Conservation (phyloP, 2,888 invertebrate species). For the Drosophila anomalata region DNA sequence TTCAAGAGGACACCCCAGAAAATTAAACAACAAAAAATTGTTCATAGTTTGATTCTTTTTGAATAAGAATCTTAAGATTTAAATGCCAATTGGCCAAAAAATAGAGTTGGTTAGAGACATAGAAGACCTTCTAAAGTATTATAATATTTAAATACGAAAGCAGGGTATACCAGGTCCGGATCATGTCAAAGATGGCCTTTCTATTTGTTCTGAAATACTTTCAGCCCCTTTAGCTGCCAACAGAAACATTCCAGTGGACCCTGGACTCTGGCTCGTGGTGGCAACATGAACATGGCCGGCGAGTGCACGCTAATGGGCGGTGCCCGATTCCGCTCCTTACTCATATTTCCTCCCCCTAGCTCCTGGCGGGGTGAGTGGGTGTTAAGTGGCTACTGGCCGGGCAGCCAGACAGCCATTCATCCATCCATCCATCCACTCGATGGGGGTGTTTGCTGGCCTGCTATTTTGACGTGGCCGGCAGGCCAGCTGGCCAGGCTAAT, state of each 20-base stretch:
- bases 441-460: slow-evolving; percentile 35
- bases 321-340: slow-evolving; percentile 19
- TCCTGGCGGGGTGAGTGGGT: slow-evolving; percentile 46
- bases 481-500: slow-evolving; percentile 47
- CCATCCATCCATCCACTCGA: slow-evolving; percentile 22
- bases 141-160: too few relatives aligned
- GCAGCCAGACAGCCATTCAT: slow-evolving; percentile 24
- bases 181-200: background rate
- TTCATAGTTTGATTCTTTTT: too few relatives aligned
- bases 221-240: slow-evolving; percentile 38
- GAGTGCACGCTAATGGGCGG: slow-evolving; percentile 71
- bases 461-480: slow-evolving; percentile 45
- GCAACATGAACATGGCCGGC: slow-evolving; percentile 61
- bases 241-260: slow-evolving; percentile 43
- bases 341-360: slow-evolving; percentile 9
- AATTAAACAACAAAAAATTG: too few relatives aligned
- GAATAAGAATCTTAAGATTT: too few relatives aligned
- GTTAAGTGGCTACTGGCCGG: slow-evolving; percentile 58
- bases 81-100: too few relatives aligned
- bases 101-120: too few relatives aligned
- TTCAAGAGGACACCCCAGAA: too few relatives aligned
- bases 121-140: too few relatives aligned
- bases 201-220: slow-evolving; percentile 15
- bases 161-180: too few relatives aligned
- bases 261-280: slow-evolving; percentile 11